Percentiles rank a stretch among this genome's conserved stretches.
These are phyloP conservation scores for Smittia aterrima DNA, from an alignment of 2,888 invertebrate species.

Conservation along the genomic window DNA sequence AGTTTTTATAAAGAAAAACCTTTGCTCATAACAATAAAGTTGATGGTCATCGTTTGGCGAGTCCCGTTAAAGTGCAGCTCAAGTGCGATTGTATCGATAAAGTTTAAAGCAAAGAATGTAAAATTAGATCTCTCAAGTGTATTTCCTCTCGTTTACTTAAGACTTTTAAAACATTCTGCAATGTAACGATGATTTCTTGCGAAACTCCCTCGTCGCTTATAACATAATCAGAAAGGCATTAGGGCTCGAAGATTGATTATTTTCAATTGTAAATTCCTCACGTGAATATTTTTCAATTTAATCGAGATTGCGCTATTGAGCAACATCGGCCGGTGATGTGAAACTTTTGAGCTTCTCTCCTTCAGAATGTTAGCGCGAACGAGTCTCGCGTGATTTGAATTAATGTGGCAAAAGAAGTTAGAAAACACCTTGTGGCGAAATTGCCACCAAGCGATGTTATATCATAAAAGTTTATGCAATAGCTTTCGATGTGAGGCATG, in stretches of 20 bases:
- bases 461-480: constrained; percentile 39
- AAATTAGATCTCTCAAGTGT: neutral
- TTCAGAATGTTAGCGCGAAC: neutral
- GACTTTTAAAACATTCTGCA: neutral
- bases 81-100: neutral
- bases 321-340: too few relatives aligned
- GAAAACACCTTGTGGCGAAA: constrained; percentile 33
- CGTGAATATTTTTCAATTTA: too few relatives aligned
- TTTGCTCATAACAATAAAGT: neutral
- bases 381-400: neutral
- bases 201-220: neutral
- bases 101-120: neutral
- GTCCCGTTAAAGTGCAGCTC: neutral
- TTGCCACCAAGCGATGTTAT: constrained; percentile 30
- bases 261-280: neutral
- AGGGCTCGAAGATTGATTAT: constrained; percentile 8
- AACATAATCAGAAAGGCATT: neutral
- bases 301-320: too few relatives aligned
- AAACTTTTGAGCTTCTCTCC: neutral
- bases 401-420: neutral
- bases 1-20: neutral
- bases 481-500: constrained; percentile 25
- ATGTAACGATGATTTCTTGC: constrained; percentile 18
- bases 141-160: neutral
- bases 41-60: neutral